Evolutionary conservation across 2,797 vertebrate species (phyloP).

Genomic region (Furcifer pardalis): DNA sequence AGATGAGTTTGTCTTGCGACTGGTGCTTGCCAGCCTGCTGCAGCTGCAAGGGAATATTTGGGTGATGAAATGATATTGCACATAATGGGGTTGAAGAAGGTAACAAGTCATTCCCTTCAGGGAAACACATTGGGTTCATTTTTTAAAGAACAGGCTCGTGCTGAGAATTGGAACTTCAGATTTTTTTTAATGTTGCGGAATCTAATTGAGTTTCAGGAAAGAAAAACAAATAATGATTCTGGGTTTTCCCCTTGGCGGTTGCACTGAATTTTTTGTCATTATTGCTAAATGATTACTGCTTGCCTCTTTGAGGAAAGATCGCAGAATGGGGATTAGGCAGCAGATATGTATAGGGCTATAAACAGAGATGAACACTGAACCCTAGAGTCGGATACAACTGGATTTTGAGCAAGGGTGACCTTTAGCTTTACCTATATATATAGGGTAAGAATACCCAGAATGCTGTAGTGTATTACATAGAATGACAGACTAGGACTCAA

Average conservation of each 20-base stretch:
- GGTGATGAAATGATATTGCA: constrained; percentile 72
- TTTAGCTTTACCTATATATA: too few relatives aligned
- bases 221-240: neutral
- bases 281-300: neutral
- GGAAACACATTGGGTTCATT: constrained; percentile 50
- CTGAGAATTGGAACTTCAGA: constrained; percentile 51
- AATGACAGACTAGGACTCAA: too few relatives aligned
- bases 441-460: too few relatives aligned
- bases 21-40: constrained; percentile 53
- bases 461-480: too few relatives aligned
- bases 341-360: too few relatives aligned
- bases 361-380: too few relatives aligned
- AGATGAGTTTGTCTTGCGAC: constrained; percentile 70
- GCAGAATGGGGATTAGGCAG: neutral
- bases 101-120: constrained; percentile 62
- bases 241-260: constrained; percentile 27
- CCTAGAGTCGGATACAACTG: too few relatives aligned
- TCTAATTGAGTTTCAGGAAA: constrained; percentile 41
- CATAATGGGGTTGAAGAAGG: constrained; percentile 70
- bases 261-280: neutral
- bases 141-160: constrained; percentile 51
- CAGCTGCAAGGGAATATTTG: constrained; percentile 61
- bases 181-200: constrained; percentile 12
- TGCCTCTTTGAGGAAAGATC: neutral
- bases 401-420: too few relatives aligned